phyloP scores from a whole-genome alignment of 2,113 vertebrate species.

The Petromus typicus region DNA sequence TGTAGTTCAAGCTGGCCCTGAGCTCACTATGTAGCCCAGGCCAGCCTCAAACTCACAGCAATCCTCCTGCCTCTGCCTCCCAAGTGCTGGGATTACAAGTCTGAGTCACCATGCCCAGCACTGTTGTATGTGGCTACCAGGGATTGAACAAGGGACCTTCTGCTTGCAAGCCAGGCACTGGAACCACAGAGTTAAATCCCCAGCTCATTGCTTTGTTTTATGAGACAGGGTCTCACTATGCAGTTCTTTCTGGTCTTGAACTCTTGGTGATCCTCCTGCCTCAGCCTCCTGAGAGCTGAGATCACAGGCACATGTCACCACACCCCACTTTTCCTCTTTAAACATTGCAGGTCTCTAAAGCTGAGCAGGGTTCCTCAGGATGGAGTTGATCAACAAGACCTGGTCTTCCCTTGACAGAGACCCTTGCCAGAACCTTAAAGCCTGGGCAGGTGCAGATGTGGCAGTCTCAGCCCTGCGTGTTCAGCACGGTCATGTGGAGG shows the following conservation, averaged over 20 bases:
- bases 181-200: too few species aligned
- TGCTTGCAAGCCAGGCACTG: too few species aligned
- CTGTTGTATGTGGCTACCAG: too few species aligned
- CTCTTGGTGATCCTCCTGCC: not conserved
- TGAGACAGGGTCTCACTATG: not conserved
- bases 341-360: not conserved
- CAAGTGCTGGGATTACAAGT: too few species aligned
- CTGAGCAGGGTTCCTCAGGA: not conserved
- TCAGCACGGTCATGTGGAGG: too few species aligned
- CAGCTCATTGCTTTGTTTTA: not conserved
- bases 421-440: accelerated
- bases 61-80: too few species aligned
- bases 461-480: not conserved
- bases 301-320: not conserved
- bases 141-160: too few species aligned
- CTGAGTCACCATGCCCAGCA: too few species aligned
- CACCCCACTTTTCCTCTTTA: not conserved
- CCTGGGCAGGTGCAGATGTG: accelerated
- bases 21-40: too few species aligned
- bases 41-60: too few species aligned
- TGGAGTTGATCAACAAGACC: accelerated
- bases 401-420: not conserved
- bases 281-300: not conserved
- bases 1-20: too few species aligned
- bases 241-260: not conserved